Percentiles rank a stretch among this genome's conserved stretches.
phyloP scores from a whole-genome alignment of 2,888 invertebrate species.

The Acanthococcus lagerstroemiae region DNA sequence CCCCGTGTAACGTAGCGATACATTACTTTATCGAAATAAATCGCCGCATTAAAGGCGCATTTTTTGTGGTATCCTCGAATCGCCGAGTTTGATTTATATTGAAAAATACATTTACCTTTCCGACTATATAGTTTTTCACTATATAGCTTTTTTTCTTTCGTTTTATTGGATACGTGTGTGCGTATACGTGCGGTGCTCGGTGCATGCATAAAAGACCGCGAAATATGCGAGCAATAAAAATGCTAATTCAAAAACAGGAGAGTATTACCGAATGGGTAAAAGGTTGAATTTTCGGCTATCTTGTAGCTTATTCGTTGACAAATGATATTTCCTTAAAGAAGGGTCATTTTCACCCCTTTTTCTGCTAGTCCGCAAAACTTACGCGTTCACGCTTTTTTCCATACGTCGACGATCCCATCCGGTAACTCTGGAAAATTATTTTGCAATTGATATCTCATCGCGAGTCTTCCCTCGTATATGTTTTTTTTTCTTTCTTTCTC shows the following conservation, averaged over 20 bases:
- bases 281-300: constrained; percentile 20
- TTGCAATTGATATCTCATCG: too few relatives aligned
- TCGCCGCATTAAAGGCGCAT: too few relatives aligned
- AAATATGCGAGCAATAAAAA: constrained; percentile 30
- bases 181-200: not conserved
- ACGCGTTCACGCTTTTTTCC: not conserved
- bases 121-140: constrained; percentile 5
- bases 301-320: constrained; percentile 26
- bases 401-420: too few relatives aligned
- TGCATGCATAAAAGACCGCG: constrained; percentile 10
- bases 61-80: too few relatives aligned
- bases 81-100: constrained; percentile 22
- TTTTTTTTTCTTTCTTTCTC: too few relatives aligned
- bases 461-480: too few relatives aligned
- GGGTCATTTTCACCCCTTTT: constrained; percentile 25
- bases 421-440: too few relatives aligned
- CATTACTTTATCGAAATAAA: too few relatives aligned
- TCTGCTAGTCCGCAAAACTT: not conserved
- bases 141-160: not conserved
- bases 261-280: constrained; percentile 21
- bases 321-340: constrained; percentile 20
- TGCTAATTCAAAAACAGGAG: constrained; percentile 24
- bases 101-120: constrained; percentile 6
- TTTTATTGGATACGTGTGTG: not conserved
- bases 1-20: too few relatives aligned